phyloP scores from a whole-genome alignment of 1,140 invertebrate species.

The Apis cerana region DNA sequence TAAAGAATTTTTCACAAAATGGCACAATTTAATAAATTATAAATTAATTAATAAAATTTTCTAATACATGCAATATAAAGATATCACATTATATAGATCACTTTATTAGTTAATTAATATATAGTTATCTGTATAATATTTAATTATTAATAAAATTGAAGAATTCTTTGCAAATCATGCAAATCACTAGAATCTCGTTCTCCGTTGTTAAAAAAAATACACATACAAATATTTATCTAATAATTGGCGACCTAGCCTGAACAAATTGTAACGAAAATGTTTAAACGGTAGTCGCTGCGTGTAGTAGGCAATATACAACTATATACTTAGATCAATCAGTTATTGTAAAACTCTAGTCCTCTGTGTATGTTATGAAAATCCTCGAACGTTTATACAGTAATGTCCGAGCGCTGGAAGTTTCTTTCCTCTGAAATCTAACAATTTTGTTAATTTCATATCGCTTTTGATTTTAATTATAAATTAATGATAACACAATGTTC shows the following conservation, averaged over 20 bases:
- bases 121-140: neutral
- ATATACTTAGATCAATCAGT: conserved; percentile 59
- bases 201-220: neutral
- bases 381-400: conserved; percentile 41
- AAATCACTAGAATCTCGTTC: neutral
- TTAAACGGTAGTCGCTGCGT: conserved; percentile 65
- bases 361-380: conserved; percentile 25
- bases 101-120: neutral
- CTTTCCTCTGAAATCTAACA: conserved; percentile 28
- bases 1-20: neutral
- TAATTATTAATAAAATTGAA: neutral
- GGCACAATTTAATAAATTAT: neutral
- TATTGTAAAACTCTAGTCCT: conserved; percentile 51
- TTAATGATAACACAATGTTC: neutral
- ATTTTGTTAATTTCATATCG: neutral
- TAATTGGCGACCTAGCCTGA: conserved; percentile 57
- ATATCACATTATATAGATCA: neutral
- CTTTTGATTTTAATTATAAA: neutral
- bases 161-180: neutral
- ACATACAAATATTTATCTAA: conserved; percentile 16
- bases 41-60: neutral
- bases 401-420: conserved; percentile 58
- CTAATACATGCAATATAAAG: neutral
- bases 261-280: conserved; percentile 55
- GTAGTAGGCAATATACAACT: conserved; percentile 70